phyloP scores from a whole-genome alignment of 2,888 invertebrate genomes.

The Polietes domitor region DNA sequence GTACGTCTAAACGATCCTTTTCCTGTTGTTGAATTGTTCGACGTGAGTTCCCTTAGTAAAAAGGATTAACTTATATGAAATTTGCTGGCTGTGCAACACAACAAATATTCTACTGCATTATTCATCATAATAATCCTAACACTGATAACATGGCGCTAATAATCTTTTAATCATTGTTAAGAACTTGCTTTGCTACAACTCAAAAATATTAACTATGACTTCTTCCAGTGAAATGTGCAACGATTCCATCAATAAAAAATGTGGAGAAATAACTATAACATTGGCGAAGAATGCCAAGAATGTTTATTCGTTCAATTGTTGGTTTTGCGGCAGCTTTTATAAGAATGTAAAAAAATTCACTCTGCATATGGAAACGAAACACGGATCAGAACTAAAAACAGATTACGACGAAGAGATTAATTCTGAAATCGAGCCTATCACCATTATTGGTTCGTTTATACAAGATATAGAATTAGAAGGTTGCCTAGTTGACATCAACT shows the following conservation, averaged over 20 bases:
- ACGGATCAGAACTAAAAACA: conserved; percentile 45
- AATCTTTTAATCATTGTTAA: too few species aligned
- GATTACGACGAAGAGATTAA: conserved; percentile 2
- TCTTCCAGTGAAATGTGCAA: neutral
- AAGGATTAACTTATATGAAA: too few species aligned
- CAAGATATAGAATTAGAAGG: conserved; percentile 55
- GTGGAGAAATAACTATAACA: conserved; percentile 64
- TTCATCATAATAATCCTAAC: too few species aligned
- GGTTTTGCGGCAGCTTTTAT: conserved; percentile 62
- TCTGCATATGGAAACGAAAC: conserved; percentile 65
- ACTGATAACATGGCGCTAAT: too few species aligned
- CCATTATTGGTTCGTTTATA: neutral
- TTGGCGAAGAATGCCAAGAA: conserved; percentile 58
- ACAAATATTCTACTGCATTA: too few species aligned
- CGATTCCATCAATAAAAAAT: conserved; percentile 46
- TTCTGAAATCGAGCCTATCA: neutral
- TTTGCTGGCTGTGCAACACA: too few species aligned
- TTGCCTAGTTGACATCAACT: conserved; percentile 36
- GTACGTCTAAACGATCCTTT: too few species aligned
- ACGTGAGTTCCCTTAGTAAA: too few species aligned
- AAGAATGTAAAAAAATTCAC: conserved; percentile 66
- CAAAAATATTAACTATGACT: too few species aligned
- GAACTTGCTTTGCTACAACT: too few species aligned
- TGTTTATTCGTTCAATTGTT: conserved; percentile 64
- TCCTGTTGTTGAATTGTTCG: too few species aligned